Conservation (phyloP, 2,113 vertebrate species). For the Daboia siamensis region DNA sequence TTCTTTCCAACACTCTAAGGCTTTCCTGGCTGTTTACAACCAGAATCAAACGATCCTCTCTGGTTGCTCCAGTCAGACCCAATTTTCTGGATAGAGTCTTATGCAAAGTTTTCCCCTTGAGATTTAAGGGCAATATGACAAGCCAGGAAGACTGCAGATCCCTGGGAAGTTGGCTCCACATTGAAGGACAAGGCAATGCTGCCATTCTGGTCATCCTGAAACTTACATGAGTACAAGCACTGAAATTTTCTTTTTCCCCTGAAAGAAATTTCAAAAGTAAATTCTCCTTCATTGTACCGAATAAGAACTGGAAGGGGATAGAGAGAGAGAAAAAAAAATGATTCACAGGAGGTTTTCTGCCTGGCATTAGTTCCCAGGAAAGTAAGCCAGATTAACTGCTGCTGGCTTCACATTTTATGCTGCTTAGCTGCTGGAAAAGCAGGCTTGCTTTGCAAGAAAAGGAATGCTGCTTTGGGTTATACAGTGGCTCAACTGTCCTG, state of each 20-base stretch:
- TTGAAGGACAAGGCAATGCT: not conserved
- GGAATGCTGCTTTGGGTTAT: conserved; percentile 55
- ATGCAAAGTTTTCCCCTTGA: not conserved
- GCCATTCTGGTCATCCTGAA: not conserved
- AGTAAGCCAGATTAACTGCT: conserved; percentile 62
- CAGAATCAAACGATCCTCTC: not conserved
- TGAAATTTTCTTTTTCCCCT: not conserved
- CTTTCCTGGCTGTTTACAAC: not conserved
- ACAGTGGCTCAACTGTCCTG: conserved; percentile 50
- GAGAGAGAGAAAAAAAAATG: not conserved
- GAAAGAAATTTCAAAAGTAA: not conserved
- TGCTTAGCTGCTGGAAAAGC: conserved; percentile 56
- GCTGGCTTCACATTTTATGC: conserved; percentile 63
- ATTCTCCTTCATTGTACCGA: not conserved
- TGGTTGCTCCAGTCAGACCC: not conserved
- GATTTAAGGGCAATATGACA: not conserved
- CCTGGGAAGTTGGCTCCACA: not conserved
- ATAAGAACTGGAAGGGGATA: not conserved
- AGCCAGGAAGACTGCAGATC: not conserved
- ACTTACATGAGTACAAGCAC: not conserved
- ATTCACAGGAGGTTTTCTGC: conserved; percentile 14
- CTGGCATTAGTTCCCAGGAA: conserved; percentile 62
- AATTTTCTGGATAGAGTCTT: not conserved
- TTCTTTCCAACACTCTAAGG: not conserved
- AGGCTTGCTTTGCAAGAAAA: conserved; percentile 43